Percentiles rank a stretch among this genome's conserved stretches.
These are phyloP conservation scores for Hydropotes inermis DNA, from an alignment of 2,113 vertebrate genomes.

Conservation along the genomic window DNA sequence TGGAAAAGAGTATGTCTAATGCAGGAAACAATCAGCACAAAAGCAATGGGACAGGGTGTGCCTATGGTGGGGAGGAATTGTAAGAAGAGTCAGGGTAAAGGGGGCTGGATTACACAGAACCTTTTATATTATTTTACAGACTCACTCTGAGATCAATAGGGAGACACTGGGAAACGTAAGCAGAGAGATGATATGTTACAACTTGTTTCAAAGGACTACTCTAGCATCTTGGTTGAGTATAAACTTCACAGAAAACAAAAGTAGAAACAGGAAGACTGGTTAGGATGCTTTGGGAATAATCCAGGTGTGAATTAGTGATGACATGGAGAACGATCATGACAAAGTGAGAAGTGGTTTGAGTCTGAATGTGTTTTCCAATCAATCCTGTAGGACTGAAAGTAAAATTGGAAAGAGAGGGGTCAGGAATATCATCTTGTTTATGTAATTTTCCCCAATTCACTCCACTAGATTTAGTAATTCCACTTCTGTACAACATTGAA, in stretches of 20 bases:
- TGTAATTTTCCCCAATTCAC: background rate
- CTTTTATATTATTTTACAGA: background rate
- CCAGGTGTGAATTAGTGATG: background rate
- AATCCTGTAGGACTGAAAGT: background rate
- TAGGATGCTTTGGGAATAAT: background rate
- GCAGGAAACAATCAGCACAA: background rate
- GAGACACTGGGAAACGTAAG: background rate
- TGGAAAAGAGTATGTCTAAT: background rate
- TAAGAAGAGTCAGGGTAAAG: background rate
- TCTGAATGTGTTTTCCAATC: background rate
- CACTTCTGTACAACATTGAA: background rate
- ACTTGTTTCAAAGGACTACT: background rate
- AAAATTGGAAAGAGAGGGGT: background rate
- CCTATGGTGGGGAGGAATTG: background rate
- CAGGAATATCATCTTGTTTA: background rate
- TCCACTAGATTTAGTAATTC: background rate
- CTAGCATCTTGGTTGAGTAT: background rate
- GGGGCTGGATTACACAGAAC: background rate
- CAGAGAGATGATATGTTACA: background rate
- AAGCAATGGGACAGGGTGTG: background rate
- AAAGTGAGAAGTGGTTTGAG: background rate
- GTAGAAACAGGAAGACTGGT: background rate
- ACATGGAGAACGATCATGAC: no score
- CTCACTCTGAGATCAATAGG: background rate
- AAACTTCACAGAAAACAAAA: background rate